A percentile compares a stretch with the other conserved stretches of the same genome.
Conservation (phyloP, 2,797 vertebrate species). For the Coregonus sp. region DNA sequence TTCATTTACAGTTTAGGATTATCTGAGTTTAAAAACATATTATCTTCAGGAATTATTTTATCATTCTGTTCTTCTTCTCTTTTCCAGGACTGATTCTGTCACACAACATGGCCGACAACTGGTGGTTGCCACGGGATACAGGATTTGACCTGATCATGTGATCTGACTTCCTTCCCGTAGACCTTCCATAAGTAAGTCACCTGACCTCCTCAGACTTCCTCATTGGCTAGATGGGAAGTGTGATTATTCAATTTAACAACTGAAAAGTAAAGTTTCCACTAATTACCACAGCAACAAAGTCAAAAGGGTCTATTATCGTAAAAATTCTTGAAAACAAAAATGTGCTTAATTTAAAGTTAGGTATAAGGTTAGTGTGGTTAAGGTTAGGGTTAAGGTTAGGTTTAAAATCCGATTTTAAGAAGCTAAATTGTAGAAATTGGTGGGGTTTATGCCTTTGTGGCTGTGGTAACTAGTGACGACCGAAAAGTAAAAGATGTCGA, state of each 20-base stretch:
- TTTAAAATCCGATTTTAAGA: too few relatives aligned
- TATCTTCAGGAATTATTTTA: not conserved
- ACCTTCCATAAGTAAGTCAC: conserved; percentile 67
- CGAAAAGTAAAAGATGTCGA: too few relatives aligned
- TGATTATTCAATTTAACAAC: not conserved
- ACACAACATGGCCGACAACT: conserved; percentile 57
- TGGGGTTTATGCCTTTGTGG: too few relatives aligned
- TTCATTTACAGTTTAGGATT: not conserved
- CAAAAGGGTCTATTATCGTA: not conserved
- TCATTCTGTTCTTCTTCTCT: conserved; percentile 29
- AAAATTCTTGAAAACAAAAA: too few relatives aligned
- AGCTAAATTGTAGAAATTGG: too few relatives aligned
- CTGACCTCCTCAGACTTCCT: conserved; percentile 5
- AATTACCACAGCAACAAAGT: not conserved
- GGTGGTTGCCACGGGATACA: conserved; percentile 52
- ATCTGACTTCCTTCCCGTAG: conserved; percentile 57
- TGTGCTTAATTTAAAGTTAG: too few relatives aligned
- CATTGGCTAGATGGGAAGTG: not conserved
- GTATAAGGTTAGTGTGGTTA: too few relatives aligned
- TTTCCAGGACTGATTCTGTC: conserved; percentile 56
- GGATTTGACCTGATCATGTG: conserved; percentile 69
- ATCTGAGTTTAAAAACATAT: not conserved
- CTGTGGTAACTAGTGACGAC: too few relatives aligned
- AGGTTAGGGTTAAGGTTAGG: too few relatives aligned
- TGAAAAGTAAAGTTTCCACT: too few relatives aligned